phyloP scores from a whole-genome alignment of 1,140 invertebrate species.

The Psix sp. region DNA sequence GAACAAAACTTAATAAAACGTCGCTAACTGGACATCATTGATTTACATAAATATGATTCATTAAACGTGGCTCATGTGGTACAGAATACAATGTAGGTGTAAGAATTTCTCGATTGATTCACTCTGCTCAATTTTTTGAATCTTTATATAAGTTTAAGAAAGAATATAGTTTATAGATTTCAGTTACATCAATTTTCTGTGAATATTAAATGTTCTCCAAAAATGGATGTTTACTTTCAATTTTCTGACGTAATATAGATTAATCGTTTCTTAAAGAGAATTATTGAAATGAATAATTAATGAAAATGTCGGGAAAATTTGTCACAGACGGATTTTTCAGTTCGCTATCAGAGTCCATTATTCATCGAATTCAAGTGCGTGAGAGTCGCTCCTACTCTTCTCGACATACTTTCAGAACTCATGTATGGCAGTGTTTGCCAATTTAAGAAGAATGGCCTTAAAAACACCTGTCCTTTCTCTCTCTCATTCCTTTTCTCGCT shows the following conservation, averaged over 20 bases:
- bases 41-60: no score
- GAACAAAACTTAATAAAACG: constrained; percentile 25
- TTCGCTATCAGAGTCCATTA: constrained; percentile 16
- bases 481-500: constrained; percentile 1
- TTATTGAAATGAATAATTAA: neutral
- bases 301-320: neutral
- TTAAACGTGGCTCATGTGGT: no score
- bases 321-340: constrained; percentile 4
- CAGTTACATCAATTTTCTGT: neutral
- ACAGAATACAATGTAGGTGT: no score
- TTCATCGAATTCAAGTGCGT: constrained; percentile 54
- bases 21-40: no score
- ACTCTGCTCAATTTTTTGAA: no score
- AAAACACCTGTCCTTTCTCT: constrained; percentile 2
- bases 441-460: constrained; percentile 58
- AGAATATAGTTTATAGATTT: constrained; percentile 2
- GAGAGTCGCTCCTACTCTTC: constrained; percentile 49
- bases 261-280: no score
- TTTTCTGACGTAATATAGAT: no score
- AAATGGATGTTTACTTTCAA: no score
- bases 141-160: constrained; percentile 1
- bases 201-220: no score
- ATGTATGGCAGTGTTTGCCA: constrained; percentile 63
- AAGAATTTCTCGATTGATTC: no score
- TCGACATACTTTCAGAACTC: no score